Evolutionary conservation across 92 coral and sea anemone genomes (phyloP), one percentile per base, ranked within the genome.

Genomic region (Nematostella vectensis): DNA sequence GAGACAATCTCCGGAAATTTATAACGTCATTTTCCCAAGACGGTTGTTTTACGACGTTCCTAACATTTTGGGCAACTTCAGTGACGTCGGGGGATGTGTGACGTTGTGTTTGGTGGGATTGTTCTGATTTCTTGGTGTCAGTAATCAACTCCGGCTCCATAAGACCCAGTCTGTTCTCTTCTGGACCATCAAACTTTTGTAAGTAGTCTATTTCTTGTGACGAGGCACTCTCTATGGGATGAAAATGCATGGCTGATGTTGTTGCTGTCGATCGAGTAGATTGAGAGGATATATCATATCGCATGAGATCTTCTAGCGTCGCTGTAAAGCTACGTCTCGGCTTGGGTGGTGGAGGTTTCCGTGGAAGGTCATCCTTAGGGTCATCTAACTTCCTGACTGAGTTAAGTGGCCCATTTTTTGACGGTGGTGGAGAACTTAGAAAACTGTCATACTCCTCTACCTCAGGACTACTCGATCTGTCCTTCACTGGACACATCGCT

Each of bases 1-100:
- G 11, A 1, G 72, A 66, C 47, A 66, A 43, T 30, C 47, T 42
- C n/a, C 62, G 72, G 38, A 66, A 64, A 44, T 64, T 64, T 28
- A 59, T 57, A 21, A 64, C 47, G 36, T 66, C 72, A 27, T 20
- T 43, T 47, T 55, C 72, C 72, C 72, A 66, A 18, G 58, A 38
- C 4, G 37, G 62, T 0, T 16, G 4, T 11, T 45, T 11, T 4
- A 4, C 9, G 17, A 6, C 4, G n/a, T n/a, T n/a, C n/a, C n/a
- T n/a, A n/a, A n/a, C n/a, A n/a, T n/a, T n/a, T n/a, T n/a, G n/a
- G 4, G 51, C 18, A 11, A 45, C 51, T 9, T 11, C 9, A 11
- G 51, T 45, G 9, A 45, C 51, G 18, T 45, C 51, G 18, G 51
- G 51, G 4, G 51, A 22, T 8, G 23, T 4, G 18, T 45, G 51